Evolutionary conservation across 2,113 vertebrate genomes (phyloP).

Genomic region (Manacus vitellinus): DNA sequence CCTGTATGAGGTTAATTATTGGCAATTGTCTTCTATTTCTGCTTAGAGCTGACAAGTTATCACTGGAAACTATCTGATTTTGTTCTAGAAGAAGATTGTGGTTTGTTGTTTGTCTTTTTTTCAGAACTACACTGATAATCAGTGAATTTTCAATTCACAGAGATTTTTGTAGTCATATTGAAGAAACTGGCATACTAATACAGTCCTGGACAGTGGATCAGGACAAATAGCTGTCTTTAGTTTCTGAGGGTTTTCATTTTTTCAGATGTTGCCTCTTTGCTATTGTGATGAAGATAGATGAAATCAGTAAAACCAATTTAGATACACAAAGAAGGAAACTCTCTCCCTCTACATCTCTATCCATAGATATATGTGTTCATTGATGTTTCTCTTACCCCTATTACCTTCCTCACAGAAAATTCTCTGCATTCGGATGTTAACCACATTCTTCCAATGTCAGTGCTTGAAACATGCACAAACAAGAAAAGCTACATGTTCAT

Average conservation of each 20-base stretch:
- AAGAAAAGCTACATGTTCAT: neutral
- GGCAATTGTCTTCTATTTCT: neutral
- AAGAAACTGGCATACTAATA: neutral
- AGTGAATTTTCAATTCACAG: neutral
- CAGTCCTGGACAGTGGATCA: neutral
- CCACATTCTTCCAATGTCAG: neutral
- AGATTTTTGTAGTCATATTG: neutral
- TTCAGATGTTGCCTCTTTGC: neutral
- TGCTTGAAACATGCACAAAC: neutral
- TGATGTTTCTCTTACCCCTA: neutral
- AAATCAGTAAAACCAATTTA: neutral
- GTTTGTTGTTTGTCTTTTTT: neutral
- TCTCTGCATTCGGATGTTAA: neutral
- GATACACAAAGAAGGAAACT: neutral
- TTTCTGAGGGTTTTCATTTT: neutral
- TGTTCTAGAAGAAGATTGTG: neutral
- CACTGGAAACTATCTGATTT: neutral
- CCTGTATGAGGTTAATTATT: neutral
- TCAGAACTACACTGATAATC: neutral
- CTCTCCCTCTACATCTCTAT: neutral
- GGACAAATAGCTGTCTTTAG: neutral
- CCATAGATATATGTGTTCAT: neutral
- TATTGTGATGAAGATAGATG: neutral
- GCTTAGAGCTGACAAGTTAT: neutral
- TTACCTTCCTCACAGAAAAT: conserved; percentile 5